phyloP scores from a whole-genome alignment of 2,113 vertebrate species.

The Xyrauchen texanus region DNA sequence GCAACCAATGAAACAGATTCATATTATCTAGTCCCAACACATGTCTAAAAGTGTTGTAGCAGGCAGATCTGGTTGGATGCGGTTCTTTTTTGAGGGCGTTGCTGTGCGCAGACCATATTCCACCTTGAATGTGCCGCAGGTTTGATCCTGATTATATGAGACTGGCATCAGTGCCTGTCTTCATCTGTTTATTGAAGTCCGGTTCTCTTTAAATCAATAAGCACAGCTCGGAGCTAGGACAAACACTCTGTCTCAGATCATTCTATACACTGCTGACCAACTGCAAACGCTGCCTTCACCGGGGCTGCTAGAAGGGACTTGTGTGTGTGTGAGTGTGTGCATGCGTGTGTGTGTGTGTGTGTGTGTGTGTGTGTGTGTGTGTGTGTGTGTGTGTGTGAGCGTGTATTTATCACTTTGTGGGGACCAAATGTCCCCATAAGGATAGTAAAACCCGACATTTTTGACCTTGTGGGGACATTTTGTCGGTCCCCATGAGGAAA shows the following conservation, averaged over 20 bases:
- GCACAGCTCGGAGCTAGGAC: slow-evolving; percentile 50
- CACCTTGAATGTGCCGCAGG: slow-evolving; percentile 38
- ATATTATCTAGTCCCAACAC: slow-evolving; percentile 35
- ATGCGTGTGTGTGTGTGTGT: background rate
- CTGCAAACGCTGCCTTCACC: slow-evolving; percentile 2
- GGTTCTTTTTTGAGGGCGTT: slow-evolving; percentile 37
- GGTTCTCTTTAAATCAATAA: slow-evolving; percentile 53
- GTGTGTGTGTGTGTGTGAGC: background rate
- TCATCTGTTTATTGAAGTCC: slow-evolving; percentile 29
- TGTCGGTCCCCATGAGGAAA: no score
- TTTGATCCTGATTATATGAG: slow-evolving; percentile 52
- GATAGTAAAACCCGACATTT: no score
- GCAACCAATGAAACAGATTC: background rate
- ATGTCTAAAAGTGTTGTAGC: slow-evolving; percentile 37
- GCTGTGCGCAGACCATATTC: slow-evolving; percentile 11
- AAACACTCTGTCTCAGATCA: slow-evolving; percentile 6
- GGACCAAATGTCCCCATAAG: no score
- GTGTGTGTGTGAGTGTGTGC: background rate
- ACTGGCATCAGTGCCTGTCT: slow-evolving; percentile 38
- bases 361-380: background rate
- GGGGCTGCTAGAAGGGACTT: slow-evolving; percentile 23
- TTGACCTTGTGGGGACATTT: no score
- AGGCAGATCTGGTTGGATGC: slow-evolving; percentile 36
- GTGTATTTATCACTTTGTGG: no score
- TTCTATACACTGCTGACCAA: slow-evolving; percentile 32